These are phyloP conservation scores for Heloderma charlesbogerti DNA, from an alignment of 2,113 vertebrate genomes.

Conservation along the genomic window DNA sequence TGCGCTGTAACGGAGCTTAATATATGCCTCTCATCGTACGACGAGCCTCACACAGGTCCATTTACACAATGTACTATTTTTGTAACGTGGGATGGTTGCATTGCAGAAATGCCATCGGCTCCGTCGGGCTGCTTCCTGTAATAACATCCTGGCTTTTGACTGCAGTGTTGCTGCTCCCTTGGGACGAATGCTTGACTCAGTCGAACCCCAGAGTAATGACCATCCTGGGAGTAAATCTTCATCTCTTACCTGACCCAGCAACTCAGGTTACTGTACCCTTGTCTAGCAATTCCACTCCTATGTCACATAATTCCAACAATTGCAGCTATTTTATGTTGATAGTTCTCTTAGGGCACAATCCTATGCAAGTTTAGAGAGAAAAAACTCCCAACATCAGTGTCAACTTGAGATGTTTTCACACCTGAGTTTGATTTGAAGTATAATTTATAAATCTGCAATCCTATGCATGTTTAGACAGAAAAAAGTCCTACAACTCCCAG, in stretches of 20 bases:
- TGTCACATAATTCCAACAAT: too few relatives aligned
- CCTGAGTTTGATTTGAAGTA: too few relatives aligned
- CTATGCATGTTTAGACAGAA: too few relatives aligned
- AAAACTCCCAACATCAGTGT: too few relatives aligned
- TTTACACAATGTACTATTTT: rapidly evolving
- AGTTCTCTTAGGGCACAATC: not conserved
- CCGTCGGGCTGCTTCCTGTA: not conserved
- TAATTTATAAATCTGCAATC: too few relatives aligned
- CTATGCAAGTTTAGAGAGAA: too few relatives aligned
- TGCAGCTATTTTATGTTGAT: not conserved
- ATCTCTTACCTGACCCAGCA: not conserved
- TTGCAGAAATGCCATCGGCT: slow-evolving; percentile 12
- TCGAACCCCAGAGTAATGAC: not conserved
- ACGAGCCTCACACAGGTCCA: rapidly evolving
- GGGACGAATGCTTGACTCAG: not conserved
- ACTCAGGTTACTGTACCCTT: not conserved
- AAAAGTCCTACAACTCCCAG: too few relatives aligned
- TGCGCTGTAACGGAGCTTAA: not conserved
- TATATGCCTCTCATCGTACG: not conserved
- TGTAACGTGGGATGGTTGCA: not conserved
- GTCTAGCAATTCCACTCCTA: not conserved
- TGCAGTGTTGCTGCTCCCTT: not conserved
- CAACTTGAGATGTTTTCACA: too few relatives aligned
- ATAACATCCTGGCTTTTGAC: not conserved
- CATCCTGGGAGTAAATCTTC: not conserved